A percentile compares a stretch with the other conserved stretches of the same genome.
phyloP scores from a whole-genome alignment of 2,113 vertebrate genomes.

The Oostethus manadensis region DNA sequence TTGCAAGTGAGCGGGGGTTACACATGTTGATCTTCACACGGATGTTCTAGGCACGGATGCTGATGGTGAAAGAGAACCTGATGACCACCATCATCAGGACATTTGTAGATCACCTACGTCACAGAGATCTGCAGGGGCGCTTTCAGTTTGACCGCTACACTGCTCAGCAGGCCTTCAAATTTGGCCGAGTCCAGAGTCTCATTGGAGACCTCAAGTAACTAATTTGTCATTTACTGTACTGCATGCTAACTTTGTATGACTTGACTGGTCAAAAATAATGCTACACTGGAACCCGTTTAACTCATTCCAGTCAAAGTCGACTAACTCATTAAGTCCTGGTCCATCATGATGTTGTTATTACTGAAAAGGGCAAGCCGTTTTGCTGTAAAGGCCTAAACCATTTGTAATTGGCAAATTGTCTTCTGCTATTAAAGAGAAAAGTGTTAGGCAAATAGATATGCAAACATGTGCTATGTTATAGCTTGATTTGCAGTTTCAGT shows the following conservation, averaged over 20 bases:
- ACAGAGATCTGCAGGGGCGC: constrained; percentile 87
- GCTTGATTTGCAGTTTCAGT: no score
- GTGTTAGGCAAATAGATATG: no score
- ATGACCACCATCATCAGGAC: constrained; percentile 94
- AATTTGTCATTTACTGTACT: background rate
- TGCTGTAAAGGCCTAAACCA: no score
- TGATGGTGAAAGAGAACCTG: constrained; percentile 91
- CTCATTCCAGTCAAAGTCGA: no score
- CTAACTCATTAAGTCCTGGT: no score
- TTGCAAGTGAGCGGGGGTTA: no score
- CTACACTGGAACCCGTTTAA: no score
- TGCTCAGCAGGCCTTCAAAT: constrained; percentile 93
- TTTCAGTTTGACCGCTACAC: constrained; percentile 98
- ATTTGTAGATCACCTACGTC: constrained; percentile 90
- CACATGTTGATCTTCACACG: background rate
- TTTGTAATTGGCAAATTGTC: no score
- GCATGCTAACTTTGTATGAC: background rate
- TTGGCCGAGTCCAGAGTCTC: constrained; percentile 91
- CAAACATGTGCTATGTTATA: no score
- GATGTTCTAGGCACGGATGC: constrained; percentile 83
- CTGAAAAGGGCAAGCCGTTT: no score
- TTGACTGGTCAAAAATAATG: background rate
- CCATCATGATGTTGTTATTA: no score
- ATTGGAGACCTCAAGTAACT: constrained; percentile 92
- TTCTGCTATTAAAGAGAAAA: no score